Conservation (phyloP, 1,140 invertebrate species). For the Neotoxoptera formosana region DNA sequence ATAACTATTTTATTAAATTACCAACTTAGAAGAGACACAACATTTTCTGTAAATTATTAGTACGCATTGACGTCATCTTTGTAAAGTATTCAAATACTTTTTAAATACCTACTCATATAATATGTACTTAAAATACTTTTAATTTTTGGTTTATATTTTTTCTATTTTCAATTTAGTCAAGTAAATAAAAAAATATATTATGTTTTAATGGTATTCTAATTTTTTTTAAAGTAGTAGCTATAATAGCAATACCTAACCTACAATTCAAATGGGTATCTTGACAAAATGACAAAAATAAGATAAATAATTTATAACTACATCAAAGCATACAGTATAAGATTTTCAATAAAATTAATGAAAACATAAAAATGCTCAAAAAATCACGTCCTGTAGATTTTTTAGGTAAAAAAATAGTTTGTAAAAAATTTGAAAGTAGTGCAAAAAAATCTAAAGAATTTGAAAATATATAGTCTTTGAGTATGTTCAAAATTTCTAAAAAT, state of each 20-base stretch:
- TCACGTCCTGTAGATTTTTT: too few relatives aligned
- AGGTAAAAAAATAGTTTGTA: too few relatives aligned
- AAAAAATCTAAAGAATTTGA: too few relatives aligned
- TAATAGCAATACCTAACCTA: background rate
- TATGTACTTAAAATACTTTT: too few relatives aligned
- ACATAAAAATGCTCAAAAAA: background rate
- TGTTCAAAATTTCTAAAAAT: too few relatives aligned
- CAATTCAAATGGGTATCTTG: background rate
- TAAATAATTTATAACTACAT: background rate
- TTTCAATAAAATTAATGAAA: background rate
- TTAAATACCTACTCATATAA: background rate
- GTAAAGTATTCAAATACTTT: background rate
- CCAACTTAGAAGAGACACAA: background rate
- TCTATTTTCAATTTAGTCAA: background rate
- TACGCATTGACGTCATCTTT: background rate
- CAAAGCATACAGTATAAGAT: background rate
- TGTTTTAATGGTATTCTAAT: too few relatives aligned
- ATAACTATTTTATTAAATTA: background rate
- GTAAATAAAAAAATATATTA: too few relatives aligned
- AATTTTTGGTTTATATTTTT: background rate
- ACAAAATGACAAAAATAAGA: background rate
- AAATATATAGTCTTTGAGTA: too few relatives aligned
- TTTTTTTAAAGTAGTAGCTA: too few relatives aligned
- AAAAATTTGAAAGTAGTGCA: too few relatives aligned
- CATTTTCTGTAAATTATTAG: background rate